These are phyloP conservation scores for Pipistrellus nathusii DNA, from an alignment of 2,797 vertebrate species.

Conservation along the genomic window DNA sequence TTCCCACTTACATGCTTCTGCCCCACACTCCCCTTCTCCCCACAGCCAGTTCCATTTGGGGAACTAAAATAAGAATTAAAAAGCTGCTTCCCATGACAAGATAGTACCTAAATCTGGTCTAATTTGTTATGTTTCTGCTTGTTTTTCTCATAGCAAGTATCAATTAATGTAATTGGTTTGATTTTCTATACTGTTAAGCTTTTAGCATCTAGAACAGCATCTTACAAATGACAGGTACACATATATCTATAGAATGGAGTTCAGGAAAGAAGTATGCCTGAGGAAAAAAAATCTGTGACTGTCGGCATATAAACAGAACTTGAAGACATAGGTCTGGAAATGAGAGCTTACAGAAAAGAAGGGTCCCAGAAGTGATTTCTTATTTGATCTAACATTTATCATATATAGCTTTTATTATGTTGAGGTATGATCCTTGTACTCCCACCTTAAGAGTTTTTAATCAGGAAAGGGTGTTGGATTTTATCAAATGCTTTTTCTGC, in stretches of 20 bases:
- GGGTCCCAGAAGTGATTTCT: neutral
- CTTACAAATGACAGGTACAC: neutral
- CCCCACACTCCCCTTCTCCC: neutral
- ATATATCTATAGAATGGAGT: conserved; percentile 28
- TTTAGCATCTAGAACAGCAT: conserved; percentile 14
- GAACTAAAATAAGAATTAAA: conserved; percentile 23
- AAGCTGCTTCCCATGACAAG: neutral
- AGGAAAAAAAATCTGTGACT: conserved; percentile 22
- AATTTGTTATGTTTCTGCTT: neutral
- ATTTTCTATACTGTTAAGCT: conserved; percentile 49
- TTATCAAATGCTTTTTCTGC: no score
- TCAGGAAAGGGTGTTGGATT: no score
- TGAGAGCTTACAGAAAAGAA: conserved; percentile 2
- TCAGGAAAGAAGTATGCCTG: conserved; percentile 22
- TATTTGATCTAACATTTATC: conserved; percentile 33
- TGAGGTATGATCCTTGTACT: no score
- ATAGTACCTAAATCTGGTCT: conserved; percentile 22
- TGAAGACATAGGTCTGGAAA: conserved; percentile 39
- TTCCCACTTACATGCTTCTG: conserved; percentile 8
- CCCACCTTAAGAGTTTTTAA: no score
- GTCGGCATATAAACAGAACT: neutral
- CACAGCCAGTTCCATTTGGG: conserved; percentile 21
- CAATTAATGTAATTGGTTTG: neutral
- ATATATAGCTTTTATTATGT: no score
- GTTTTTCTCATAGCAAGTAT: conserved; percentile 3